Evolutionary conservation across 2,113 vertebrate species (phyloP).

Genomic region (Passer domesticus): DNA sequence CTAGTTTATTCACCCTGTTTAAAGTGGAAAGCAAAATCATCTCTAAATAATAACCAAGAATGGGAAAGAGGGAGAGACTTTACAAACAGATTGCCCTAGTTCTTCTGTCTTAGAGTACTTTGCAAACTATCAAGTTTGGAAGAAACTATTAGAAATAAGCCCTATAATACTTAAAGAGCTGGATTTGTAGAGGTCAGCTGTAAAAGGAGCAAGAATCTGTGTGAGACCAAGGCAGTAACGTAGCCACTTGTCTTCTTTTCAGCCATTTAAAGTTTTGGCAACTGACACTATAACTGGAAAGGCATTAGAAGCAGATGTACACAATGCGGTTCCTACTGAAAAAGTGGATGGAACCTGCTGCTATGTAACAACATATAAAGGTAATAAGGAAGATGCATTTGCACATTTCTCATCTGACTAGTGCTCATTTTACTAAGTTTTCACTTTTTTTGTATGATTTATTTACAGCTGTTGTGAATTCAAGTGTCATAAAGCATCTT

Average conservation of each 20-base stretch:
- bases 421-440: not conserved
- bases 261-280: constrained; percentile 92
- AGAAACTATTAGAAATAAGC: not conserved
- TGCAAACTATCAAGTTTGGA: not conserved
- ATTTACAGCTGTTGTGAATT: not conserved
- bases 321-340: constrained; percentile 86
- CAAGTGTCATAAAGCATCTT: not conserved
- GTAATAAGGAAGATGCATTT: constrained; percentile 60
- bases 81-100: not conserved
- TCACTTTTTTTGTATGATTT: not conserved
- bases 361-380: constrained; percentile 85
- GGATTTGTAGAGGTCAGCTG: not conserved
- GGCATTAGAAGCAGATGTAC: constrained; percentile 82
- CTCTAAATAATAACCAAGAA: not conserved
- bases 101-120: not conserved
- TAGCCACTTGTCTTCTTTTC: constrained; percentile 33
- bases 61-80: not conserved
- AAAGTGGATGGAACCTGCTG: constrained; percentile 98
- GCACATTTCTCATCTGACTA: not conserved
- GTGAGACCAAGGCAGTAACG: not conserved
- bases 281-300: constrained; percentile 83
- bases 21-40: not conserved
- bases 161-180: not conserved
- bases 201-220: not conserved
- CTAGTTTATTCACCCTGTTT: not conserved